phyloP scores from a whole-genome alignment of 2,888 invertebrate species.

The Sinohyriopsis cumingii region DNA sequence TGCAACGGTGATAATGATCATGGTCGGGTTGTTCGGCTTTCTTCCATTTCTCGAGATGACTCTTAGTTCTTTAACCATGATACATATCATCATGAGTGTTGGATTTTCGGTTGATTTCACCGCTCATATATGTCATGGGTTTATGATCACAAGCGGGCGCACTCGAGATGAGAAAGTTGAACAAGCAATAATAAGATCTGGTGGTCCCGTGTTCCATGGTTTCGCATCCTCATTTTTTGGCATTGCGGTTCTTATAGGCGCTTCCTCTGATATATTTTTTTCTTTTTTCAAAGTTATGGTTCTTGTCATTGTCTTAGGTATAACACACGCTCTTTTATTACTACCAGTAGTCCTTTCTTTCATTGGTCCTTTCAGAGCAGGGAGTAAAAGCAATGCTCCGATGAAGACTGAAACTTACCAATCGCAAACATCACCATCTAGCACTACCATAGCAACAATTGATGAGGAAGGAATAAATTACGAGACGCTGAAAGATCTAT shows the following conservation, averaged over 20 bases:
- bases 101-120: conserved; percentile 61
- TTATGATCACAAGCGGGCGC: conserved; percentile 27
- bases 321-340: conserved; percentile 39
- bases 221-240: conserved; percentile 49
- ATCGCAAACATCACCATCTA: background rate
- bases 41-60: conserved; percentile 39
- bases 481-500: too few relatives aligned
- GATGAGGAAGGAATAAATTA: too few relatives aligned
- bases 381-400: background rate
- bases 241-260: conserved; percentile 34
- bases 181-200: conserved; percentile 33
- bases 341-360: conserved; percentile 42
- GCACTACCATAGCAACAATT: too few relatives aligned
- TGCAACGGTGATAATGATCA: conserved; percentile 52
- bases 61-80: conserved; percentile 61
- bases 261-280: conserved; percentile 42
- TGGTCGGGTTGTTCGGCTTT: conserved; percentile 58
- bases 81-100: conserved; percentile 60
- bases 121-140: conserved; percentile 56
- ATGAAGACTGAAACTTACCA: conserved; percentile 7
- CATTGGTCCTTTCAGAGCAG: conserved; percentile 21
- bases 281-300: conserved; percentile 50
- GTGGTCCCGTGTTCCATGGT: conserved; percentile 45
- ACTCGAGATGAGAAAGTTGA: conserved; percentile 23
- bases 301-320: conserved; percentile 43